Evolutionary conservation across 2,888 invertebrate genomes (phyloP).

Genomic region (Lumbricus terrestris): DNA sequence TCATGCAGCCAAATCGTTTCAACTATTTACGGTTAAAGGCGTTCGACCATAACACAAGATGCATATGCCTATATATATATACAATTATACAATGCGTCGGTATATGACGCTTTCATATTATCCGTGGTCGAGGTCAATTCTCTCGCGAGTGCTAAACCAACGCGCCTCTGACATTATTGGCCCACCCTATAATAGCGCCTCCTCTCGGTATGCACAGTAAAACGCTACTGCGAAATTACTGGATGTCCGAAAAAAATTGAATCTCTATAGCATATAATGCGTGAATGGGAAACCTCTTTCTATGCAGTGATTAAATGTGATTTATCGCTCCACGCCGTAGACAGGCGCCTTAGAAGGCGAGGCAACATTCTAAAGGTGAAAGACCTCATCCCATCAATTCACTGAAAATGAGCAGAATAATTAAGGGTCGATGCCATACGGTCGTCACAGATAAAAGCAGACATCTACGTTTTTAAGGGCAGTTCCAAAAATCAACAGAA

Average conservation of each 20-base stretch:
- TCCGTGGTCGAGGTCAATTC: neutral
- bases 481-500: neutral
- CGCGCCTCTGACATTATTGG: conserved; percentile 1
- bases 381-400: too few relatives aligned
- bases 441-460: too few relatives aligned
- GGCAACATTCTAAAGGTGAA: too few relatives aligned
- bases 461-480: neutral
- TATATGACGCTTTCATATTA: neutral
- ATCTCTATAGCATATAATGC: neutral
- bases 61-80: too few relatives aligned
- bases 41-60: neutral
- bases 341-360: too few relatives aligned
- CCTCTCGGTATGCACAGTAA: neutral
- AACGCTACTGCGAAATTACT: neutral
- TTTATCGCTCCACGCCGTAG: neutral
- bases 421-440: too few relatives aligned
- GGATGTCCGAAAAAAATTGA: neutral
- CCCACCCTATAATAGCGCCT: neutral
- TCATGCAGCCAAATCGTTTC: neutral
- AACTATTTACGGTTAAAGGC: neutral
- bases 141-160: neutral
- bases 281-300: neutral
- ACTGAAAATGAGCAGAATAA: too few relatives aligned
- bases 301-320: neutral
- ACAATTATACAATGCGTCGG: neutral